Evolutionary conservation across 2,797 vertebrate species (phyloP).

Genomic region (Margarornis squamiger): DNA sequence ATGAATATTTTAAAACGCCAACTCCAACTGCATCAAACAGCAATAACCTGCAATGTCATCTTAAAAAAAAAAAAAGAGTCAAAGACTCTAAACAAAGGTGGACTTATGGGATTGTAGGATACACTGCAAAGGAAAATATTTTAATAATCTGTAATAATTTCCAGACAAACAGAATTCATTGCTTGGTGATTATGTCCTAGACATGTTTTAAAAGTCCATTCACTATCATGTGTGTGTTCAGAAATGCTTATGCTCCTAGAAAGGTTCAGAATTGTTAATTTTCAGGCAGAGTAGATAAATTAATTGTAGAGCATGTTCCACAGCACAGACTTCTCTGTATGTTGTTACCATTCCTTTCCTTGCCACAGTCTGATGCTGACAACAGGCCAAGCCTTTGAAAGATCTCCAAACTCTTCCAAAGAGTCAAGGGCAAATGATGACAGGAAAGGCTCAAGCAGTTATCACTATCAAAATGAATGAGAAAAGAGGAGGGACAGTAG

Average conservation of each 20-base stretch:
- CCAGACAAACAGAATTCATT: not conserved
- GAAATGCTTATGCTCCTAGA: not conserved
- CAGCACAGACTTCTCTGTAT: not conserved
- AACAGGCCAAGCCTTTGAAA: slow-evolving; percentile 61
- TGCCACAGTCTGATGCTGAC: slow-evolving; percentile 13
- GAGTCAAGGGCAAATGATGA: slow-evolving; percentile 58
- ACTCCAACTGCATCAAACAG: slow-evolving; percentile 55
- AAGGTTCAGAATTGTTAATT: not conserved
- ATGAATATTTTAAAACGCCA: slow-evolving; percentile 70
- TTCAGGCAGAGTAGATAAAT: not conserved
- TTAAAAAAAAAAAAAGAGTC: not conserved
- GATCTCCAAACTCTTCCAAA: slow-evolving; percentile 49
- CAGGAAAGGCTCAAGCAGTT: slow-evolving; percentile 53
- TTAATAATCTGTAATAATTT: not conserved
- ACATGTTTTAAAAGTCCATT: not conserved
- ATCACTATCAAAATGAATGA: slow-evolving; percentile 44
- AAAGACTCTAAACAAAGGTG: slow-evolving; percentile 34
- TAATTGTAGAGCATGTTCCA: slow-evolving; percentile 21
- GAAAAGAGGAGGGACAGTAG: slow-evolving; percentile 53
- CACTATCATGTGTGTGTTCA: not conserved
- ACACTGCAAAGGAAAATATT: not conserved
- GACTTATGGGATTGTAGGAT: not conserved
- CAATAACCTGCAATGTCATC: slow-evolving; percentile 57
- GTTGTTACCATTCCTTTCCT: slow-evolving; percentile 33
- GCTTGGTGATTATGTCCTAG: not conserved